Conservation (phyloP, 1,140 invertebrate genomes). For the Drosophila athabasca region DNA sequence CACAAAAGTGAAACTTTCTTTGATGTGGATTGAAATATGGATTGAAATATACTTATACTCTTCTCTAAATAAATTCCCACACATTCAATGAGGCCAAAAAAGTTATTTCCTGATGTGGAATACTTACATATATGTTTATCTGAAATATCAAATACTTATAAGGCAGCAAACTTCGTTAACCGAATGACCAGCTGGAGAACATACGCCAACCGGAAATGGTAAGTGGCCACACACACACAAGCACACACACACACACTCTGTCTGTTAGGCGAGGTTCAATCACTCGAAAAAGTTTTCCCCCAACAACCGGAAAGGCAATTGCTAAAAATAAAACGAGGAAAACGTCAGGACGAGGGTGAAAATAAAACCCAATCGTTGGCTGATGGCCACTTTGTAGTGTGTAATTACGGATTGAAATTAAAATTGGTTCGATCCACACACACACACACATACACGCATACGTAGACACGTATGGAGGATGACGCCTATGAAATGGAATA, state of each 20-base stretch:
- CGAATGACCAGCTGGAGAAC: too few species aligned
- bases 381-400: slow-evolving; percentile 61
- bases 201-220: neutral
- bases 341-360: slow-evolving; percentile 14
- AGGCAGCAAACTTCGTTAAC: too few species aligned
- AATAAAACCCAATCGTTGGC: slow-evolving; percentile 45
- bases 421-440: slow-evolving; percentile 58
- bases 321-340: slow-evolving; percentile 35
- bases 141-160: too few species aligned
- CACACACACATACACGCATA: slow-evolving; percentile 15
- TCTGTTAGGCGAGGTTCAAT: slow-evolving; percentile 26
- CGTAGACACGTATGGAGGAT: neutral
- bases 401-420: slow-evolving; percentile 69
- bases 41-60: too few species aligned
- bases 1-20: too few species aligned
- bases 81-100: too few species aligned
- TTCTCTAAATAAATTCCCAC: too few species aligned
- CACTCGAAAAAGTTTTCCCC: slow-evolving; percentile 26
- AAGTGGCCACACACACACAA: neutral
- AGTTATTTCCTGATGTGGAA: too few species aligned
- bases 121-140: too few species aligned
- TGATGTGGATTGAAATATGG: too few species aligned
- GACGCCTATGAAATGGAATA: neutral
- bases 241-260: neutral
- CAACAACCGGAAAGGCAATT: slow-evolving; percentile 13